Conservation (phyloP, 1,140 invertebrate genomes). For the Lepidurus arcticus region DNA sequence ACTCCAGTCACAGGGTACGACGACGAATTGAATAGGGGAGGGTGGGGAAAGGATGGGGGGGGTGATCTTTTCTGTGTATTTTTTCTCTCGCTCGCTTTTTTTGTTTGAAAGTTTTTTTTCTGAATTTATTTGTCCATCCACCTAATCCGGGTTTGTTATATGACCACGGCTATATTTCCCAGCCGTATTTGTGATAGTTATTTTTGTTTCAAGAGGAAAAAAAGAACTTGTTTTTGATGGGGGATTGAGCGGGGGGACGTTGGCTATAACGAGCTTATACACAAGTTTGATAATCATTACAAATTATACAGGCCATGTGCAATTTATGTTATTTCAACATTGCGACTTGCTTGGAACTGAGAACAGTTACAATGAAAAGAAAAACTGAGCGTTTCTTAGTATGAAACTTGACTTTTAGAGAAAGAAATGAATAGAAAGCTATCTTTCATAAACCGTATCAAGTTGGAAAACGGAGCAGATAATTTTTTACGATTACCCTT, state of each 20-base stretch:
- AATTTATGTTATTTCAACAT: background rate
- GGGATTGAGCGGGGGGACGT: background rate
- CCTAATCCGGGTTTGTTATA: constrained; percentile 21
- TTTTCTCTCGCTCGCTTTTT: background rate
- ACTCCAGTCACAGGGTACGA: constrained; percentile 17
- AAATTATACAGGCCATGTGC: constrained; percentile 21
- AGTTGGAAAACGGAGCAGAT: no score
- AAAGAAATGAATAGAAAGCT: background rate
- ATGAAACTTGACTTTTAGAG: background rate
- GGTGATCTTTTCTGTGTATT: background rate
- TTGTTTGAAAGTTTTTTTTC: background rate
- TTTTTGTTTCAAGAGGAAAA: constrained; percentile 11
- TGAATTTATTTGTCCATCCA: constrained; percentile 15
- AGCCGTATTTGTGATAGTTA: constrained; percentile 22
- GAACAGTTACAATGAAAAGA: background rate
- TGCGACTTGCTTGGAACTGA: background rate
- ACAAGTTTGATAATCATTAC: constrained; percentile 19
- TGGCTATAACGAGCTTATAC: constrained; percentile 21
- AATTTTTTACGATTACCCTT: no score
- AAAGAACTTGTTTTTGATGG: constrained; percentile 12
- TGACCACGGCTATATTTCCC: constrained; percentile 17
- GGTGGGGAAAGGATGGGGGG: background rate
- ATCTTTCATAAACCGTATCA: background rate
- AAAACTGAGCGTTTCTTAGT: background rate
- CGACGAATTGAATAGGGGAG: background rate